Evolutionary conservation across 2,113 vertebrate genomes (phyloP), one percentile per base, ranked within the genome.

Genomic region (Lota lota): DNA sequence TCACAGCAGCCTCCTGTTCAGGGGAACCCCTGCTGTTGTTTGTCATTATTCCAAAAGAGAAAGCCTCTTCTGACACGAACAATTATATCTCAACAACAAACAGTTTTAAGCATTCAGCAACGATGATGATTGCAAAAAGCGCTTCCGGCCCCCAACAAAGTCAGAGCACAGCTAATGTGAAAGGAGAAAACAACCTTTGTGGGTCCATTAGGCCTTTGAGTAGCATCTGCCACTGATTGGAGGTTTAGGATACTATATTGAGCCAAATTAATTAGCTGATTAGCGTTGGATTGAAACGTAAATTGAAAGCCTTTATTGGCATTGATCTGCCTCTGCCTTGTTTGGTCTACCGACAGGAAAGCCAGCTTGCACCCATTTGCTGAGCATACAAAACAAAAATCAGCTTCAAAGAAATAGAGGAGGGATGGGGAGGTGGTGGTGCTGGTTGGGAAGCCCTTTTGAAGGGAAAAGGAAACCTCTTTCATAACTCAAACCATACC

Each of bases 191-290:
- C 68, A 69, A 62, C 66, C 36, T 79, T 77, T 56, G 62, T 63
- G 54, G 33, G 67, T 75, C 82, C 68, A 77, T 59, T 56, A 70
- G 61, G 53, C 63, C 61, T 81, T 62, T 60, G 66, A 81, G 65
- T 4, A 66, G 79, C 56, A 33, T 71, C 71, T 69, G 61, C 24
- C 28, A 47, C n/a, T 5, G 19, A 18, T 75, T 8, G 58, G 24
- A 64, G 70, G 78, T 64, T 75, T 64, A 79, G 63, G 68, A 77
- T 67, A 15, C 68, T 61, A 79, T 79, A 83, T 53, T 77, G 73
- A 88, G 83, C 78, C 56, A 66, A 83, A 76, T 56, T 66, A 89
- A 90, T 88, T 74, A 87, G 76, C 80, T 77, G 84, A 89, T 91
- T 88, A 88, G 80, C 70, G 66, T 70, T 10, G 53, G 74, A 79